These are phyloP conservation scores for Equus quagga DNA, from an alignment of 2,113 vertebrate genomes.

Conservation along the genomic window DNA sequence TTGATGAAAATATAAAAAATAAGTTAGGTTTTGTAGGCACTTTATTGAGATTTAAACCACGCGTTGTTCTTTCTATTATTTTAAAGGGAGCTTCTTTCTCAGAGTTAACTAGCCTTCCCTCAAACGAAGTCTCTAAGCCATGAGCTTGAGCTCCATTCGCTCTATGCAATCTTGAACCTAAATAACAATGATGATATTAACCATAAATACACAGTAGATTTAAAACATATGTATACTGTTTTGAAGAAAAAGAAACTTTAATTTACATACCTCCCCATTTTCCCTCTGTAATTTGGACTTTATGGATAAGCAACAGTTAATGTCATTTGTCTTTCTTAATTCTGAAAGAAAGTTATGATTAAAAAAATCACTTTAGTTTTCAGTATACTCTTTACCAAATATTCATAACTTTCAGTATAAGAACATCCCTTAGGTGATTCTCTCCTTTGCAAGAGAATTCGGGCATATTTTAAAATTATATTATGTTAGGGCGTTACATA, in stretches of 20 bases:
- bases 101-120: not conserved
- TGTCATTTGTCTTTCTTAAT: constrained; percentile 92
- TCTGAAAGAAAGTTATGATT: constrained; percentile 86
- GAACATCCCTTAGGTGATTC: not conserved
- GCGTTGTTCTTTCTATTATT: not conserved
- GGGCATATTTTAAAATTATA: not conserved
- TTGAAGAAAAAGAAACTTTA: not conserved
- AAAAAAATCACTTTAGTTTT: constrained; percentile 58
- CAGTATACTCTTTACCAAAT: not conserved
- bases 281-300: constrained; percentile 93
- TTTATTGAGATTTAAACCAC: constrained; percentile 29
- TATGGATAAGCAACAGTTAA: constrained; percentile 93
- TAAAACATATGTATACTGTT: not conserved
- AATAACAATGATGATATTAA: not conserved
- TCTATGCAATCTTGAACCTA: not conserved
- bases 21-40: not conserved
- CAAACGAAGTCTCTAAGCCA: not conserved
- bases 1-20: not conserved
- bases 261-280: constrained; percentile 90
- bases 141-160: not conserved
- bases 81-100: not conserved
- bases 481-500: not conserved
- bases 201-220: not conserved
- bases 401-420: not conserved
- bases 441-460: not conserved